Base-by-base conservation (phyloP, 2,888 invertebrate species). In the Elmis aenea region DNA sequence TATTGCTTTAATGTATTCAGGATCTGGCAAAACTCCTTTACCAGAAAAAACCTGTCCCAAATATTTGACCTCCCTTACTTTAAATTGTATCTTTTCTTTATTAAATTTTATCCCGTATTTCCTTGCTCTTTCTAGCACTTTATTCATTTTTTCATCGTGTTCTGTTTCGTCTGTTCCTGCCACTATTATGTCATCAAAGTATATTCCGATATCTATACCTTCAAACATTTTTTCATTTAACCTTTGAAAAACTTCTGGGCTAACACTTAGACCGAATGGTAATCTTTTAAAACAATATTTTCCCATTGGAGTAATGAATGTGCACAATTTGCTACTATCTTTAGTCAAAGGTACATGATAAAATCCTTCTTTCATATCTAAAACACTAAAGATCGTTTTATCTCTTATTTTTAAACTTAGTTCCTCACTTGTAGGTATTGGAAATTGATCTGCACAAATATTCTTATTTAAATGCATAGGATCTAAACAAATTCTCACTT, bases 281-380 rank as follows among this genome's bases (percentile, higher is more conserved):
- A 35, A 24, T 20, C 48, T 23, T 14, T 33, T 33, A 31, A 48
- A 46, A 3, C 33, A 13, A 35, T 49, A 59, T 9, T 55, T 36
- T 0, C 57, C 59, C 28, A 48, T 51, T 26, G 55, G 55, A 1
- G 57, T 61, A 13, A 45, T 50, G 10, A 60, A 53, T 0, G 57
- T 57, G 2, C 38, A 46, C 3, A 46, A 42, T 12, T 47, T 45
- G 24, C 54, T 50, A 3, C 53, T 44, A 30, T 53, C 44, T 9
- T 55, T 45, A 33, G 53, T 50, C 9, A 57, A 29, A 13, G 36
- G 29, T 10, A 55, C 20, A 33, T 64, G 61, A 25, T 52, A 50
- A 43, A 55, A 62, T 6, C 60, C 58, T 13, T 60, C 36, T 55
- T 58, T 28, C 41, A 58, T 27, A 50, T 61, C 46, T 56, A 9